These are phyloP conservation scores for Acanthurus lineatus DNA, from an alignment of 2,797 vertebrate genomes.

Conservation along the genomic window DNA sequence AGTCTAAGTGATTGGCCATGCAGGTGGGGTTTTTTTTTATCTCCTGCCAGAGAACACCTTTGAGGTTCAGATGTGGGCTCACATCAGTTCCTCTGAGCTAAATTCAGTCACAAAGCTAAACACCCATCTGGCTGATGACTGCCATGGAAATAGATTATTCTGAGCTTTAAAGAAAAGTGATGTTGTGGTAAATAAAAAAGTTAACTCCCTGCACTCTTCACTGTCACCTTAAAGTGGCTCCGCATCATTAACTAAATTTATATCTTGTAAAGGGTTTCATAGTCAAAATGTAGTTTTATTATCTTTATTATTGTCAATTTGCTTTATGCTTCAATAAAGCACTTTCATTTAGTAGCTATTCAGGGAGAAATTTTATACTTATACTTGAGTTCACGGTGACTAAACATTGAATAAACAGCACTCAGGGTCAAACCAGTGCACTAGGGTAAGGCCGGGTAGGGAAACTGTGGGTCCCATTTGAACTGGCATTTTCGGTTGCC, in stretches of 20 bases:
- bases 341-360: not conserved
- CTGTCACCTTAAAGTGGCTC: not conserved
- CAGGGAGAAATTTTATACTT: not conserved
- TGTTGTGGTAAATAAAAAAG: not conserved
- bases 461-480: not conserved
- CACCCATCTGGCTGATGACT: constrained; percentile 3
- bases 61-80: constrained; percentile 18
- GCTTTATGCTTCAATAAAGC: not conserved
- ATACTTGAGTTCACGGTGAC: not conserved
- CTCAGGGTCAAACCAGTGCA: not conserved
- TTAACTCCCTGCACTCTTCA: not conserved
- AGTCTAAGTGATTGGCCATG: constrained; percentile 9
- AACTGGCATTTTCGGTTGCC: too few relatives aligned
- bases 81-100: not conserved
- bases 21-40: constrained; percentile 1
- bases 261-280: not conserved
- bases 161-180: not conserved
- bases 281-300: not conserved
- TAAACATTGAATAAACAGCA: not conserved
- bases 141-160: not conserved
- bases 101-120: constrained; percentile 11
- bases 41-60: constrained; percentile 18
- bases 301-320: not conserved
- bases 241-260: not conserved
- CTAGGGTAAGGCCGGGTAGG: not conserved